Conservation (phyloP, 2,113 vertebrate species). For the Takifugu bimaculatus region DNA sequence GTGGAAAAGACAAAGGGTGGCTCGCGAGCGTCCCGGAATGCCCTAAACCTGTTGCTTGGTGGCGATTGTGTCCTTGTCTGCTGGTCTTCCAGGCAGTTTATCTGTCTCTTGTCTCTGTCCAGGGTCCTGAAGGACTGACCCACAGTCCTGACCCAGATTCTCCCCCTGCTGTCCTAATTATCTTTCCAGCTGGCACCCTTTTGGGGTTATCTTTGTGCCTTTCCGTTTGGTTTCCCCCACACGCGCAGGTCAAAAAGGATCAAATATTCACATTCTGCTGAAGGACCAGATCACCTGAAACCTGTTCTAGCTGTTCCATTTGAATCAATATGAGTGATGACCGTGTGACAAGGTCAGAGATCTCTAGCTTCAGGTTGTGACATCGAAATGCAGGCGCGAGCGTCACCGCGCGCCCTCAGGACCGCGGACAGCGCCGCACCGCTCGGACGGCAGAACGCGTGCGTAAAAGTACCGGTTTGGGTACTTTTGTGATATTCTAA, state of each 20-base stretch:
- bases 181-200: constrained; percentile 11
- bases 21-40: no score
- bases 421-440: constrained; percentile 54
- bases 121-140: constrained; percentile 57
- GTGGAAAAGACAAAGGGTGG: no score
- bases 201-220: background rate
- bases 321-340: no score
- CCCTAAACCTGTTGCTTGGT: no score
- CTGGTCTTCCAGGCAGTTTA: background rate
- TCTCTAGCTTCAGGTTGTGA: background rate
- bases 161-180: constrained; percentile 25
- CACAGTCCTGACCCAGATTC: constrained; percentile 15
- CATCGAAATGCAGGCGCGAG: background rate
- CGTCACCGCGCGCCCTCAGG: constrained; percentile 25
- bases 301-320: no score
- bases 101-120: constrained; percentile 44
- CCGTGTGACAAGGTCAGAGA: background rate
- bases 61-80: constrained; percentile 3
- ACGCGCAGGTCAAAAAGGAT: no score
- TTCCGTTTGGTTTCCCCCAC: no score
- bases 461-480: background rate
- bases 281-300: no score
- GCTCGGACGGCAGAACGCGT: no score
- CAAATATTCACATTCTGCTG: no score
- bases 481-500: constrained; percentile 3